Evolutionary conservation across 1,140 invertebrate species (phyloP), one percentile per base, ranked within the genome.

Genomic region (Theocolax elegans): DNA sequence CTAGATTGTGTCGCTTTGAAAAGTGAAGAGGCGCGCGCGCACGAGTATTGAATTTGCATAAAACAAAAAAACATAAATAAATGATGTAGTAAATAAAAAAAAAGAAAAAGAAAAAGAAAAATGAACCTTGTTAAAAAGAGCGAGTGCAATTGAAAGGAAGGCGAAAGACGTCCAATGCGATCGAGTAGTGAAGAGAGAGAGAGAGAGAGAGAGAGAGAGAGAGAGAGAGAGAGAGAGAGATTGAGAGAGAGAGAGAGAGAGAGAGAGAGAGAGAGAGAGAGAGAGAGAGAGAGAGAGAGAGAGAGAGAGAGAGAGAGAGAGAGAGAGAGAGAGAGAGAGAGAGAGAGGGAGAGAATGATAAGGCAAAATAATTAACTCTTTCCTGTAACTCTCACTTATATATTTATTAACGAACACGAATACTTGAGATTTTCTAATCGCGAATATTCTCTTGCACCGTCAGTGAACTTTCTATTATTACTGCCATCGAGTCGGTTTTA

Each of bases 391-490:
- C 59, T 54, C 67, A 48, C 59, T 38, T 63, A 40, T 63, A 62
- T 62, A 62, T 62, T 49, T 27, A 68, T 54, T 44, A 56, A 17
- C 31, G 4, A 35, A 27, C 44, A 60, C 13, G 10, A 42, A 29
- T 48, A 35, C 27, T 49, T 17, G 49, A 23, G 21, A 56, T 46
- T 63, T 63, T 69, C 46, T 38, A 62, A 54, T n/a, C 51, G 42
- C 40, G n/a, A n/a, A 40, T 48, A 63, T 70, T 70, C 67, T 64
- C 51, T 64, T 21, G 53, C 60, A 54, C 38, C 54, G 59, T 42
- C 46, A 62, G 53, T 53, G 49, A 70, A 63, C 59, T 64, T 70
- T 70, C 21, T 64, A 70, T 64, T 64, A 70, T 60, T 64, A 60
- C 49, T 51, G 42, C 40, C n/a, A 49, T 44, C 15, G 17, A 35